Evolutionary conservation across 2,113 vertebrate genomes (phyloP).

Genomic region (Thamnophis sirtalis): DNA sequence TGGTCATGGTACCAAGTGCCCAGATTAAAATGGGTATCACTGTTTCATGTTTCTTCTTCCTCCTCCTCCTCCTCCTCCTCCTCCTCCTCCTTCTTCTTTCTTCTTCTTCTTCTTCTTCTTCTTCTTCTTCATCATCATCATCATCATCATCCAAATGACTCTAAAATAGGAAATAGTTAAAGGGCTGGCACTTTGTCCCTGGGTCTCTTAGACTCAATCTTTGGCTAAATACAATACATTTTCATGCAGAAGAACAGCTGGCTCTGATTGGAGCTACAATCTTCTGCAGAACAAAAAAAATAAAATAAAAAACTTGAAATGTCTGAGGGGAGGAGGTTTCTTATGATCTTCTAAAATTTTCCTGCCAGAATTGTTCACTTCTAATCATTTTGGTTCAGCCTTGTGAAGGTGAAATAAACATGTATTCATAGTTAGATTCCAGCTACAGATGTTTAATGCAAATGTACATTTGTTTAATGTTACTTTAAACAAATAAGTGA

Average conservation of each 20-base stretch:
- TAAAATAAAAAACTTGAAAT: background rate
- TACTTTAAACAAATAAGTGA: background rate
- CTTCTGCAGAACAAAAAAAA: background rate
- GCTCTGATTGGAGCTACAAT: background rate
- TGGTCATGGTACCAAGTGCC: no score
- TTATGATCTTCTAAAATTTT: background rate
- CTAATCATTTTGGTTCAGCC: background rate
- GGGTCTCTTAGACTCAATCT: background rate
- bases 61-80: no score
- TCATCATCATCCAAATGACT: background rate
- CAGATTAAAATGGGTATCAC: no score
- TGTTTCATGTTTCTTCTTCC: no score
- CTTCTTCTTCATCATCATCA: no score
- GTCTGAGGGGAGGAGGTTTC: background rate
- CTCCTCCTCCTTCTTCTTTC: no score
- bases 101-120: background rate
- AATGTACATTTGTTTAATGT: background rate
- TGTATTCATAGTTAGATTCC: background rate
- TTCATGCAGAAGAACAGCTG: background rate
- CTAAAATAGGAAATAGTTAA: background rate
- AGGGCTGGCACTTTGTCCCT: no score
- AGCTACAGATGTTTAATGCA: constrained; percentile 3
- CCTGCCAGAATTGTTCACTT: background rate
- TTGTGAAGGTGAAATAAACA: background rate
- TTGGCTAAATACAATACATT: background rate